A percentile compares a stretch with the other conserved stretches of the same genome.
Conservation (phyloP, 2,113 vertebrate genomes). For the Phalacrocorax carbo region DNA sequence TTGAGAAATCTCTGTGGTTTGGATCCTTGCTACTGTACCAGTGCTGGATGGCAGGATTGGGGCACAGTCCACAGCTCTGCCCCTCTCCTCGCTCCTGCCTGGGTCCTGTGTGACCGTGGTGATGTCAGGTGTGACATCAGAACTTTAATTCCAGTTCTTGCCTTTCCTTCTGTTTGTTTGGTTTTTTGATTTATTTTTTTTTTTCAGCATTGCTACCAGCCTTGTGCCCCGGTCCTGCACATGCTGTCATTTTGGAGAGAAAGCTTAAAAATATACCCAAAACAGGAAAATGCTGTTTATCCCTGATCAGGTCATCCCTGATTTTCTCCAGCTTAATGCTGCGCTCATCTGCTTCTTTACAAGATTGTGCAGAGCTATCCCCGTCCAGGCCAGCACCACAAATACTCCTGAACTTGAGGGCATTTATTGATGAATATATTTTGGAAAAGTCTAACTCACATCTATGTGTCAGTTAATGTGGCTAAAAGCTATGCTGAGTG, state of each 20-base stretch:
- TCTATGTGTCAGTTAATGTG: fast-evolving
- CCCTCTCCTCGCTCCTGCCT: neutral
- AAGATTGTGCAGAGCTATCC: neutral
- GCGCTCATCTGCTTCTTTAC: neutral
- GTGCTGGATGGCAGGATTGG: fast-evolving
- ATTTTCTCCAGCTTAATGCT: neutral
- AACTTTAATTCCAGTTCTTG: neutral
- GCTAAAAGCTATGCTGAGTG: neutral
- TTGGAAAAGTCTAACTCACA: neutral
- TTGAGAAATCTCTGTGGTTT: neutral
- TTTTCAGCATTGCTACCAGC: neutral
- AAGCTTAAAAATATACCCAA: neutral
- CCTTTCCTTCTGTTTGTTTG: neutral
- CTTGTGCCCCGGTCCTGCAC: neutral
- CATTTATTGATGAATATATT: neutral
- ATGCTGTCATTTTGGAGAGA: neutral
- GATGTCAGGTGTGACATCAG: neutral
- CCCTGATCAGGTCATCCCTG: neutral
- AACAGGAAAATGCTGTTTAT: neutral
- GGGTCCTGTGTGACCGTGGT: fast-evolving
- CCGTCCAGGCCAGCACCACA: fast-evolving
- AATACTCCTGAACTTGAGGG: neutral
- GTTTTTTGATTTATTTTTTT: no score
- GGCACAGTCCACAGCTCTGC: neutral
- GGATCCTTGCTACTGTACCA: neutral